Evolutionary conservation across 2,888 invertebrate genomes (phyloP), one percentile per base, ranked within the genome.

Genomic region (Germaria angustata): DNA sequence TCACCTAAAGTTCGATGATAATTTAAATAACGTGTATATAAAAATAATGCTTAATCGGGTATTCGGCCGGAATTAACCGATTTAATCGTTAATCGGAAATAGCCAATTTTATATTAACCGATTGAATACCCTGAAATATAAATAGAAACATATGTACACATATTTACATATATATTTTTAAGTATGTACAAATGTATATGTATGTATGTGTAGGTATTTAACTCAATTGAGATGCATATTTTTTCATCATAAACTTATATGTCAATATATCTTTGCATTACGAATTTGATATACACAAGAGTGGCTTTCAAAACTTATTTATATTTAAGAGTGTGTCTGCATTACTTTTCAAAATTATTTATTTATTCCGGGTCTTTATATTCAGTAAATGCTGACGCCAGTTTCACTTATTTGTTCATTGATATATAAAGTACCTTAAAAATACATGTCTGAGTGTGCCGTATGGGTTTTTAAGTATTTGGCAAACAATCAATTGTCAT

Each of bases 401-500:
- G 39, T 79, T 79, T 79, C 51, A 66, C 79, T 75, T 80, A 66
- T 66, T 66, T 66, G 39, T 61, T 59, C 55, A 61, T 71, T 79
- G 51, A 66, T 61, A 59, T 49, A 66, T 71, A 53, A 80, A 66
- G 51, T 73, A 66, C 59, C 66, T 80, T 41, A 15, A 41, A 76
- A 66, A 69, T 66, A 78, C 65, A 79, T 75, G 82, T 79, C 82
- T 82, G 79, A 72, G 79, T 79, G 65, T 65, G 57, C 66, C 65
- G 65, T 28, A 39, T 66, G 63, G 63, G 49, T 68, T 59, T 77
- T 71, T 36, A 81, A 79, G 79, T 71, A 82, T 79, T 76, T 82
- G 82, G 75, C 82, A 82, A 79, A 82, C 71, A 82, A 76, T 79
- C 79, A 75, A 79, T 82, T 82, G 71, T 53, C 75, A 82, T 79